Evolutionary conservation across 2,888 invertebrate species (phyloP), one percentile per base, ranked within the genome.

Genomic region (Alitta virens): DNA sequence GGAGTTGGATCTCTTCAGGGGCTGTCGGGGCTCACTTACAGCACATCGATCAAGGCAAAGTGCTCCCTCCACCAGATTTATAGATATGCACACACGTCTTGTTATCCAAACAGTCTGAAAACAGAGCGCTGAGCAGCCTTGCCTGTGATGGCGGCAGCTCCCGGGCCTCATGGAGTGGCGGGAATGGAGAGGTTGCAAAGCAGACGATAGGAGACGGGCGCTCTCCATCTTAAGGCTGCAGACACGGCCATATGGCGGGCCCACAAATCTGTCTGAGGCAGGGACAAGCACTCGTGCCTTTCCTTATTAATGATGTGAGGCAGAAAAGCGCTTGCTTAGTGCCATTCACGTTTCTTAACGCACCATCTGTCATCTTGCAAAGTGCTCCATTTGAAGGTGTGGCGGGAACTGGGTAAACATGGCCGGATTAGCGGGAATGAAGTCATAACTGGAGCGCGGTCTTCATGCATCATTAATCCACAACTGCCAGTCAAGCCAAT

Each of bases 301-400:
- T 57, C 49, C 57, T 57, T 57, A 57, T 57, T 57, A 57, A 57
- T 57, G 43, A 57, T 43, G 57, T 43, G 21, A 24, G 21, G 40
- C 43, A 43, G 46, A 26, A 24, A 26, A 46, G 27, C 27, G 43
- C 57, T 7, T 9, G 50, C 50, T 43, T 49, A 57, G 57, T 57
- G 57, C 43, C 50, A 43, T 57, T 57, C 49, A 46, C 43, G 50
- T 57, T 57, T 57, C 57, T 57, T 57, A 57, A 43, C 49, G 27
- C 43, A 49, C 57, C 57, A 57, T 57, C 57, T 57, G 57, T 57
- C 57, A 57, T 57, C 57, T 57, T 57, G 26, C 27, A 46, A 46
- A 46, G 27, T 27, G 57, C 43, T 43, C 56, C 56, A 56, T 40
- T 42, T 56, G 56, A 40, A 56, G 23, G 21, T 23, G 14, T 56